These are phyloP conservation scores for Mesoligia furuncula DNA, from an alignment of 2,888 invertebrate genomes.

Conservation along the genomic window DNA sequence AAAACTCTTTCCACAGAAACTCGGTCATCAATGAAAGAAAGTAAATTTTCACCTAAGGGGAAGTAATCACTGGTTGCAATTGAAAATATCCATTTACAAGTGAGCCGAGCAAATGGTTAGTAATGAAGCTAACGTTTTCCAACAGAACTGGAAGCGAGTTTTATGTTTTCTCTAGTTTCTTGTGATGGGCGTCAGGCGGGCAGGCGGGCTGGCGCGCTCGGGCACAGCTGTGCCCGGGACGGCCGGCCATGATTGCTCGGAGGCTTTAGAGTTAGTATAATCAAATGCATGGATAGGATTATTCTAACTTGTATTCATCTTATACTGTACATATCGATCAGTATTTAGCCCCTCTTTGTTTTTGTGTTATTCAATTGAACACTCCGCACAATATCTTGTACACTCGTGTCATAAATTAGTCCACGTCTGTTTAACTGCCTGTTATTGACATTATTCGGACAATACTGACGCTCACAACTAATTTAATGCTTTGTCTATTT, in stretches of 20 bases:
- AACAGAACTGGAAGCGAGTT: constrained; percentile 69
- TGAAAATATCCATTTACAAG: constrained; percentile 79
- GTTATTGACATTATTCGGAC: constrained; percentile 12
- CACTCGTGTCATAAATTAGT: constrained; percentile 19
- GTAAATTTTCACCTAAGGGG: constrained; percentile 79
- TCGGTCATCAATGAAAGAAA: constrained; percentile 77
- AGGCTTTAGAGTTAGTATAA: constrained; percentile 44
- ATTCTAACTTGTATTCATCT: constrained; percentile 36
- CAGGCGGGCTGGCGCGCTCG: constrained; percentile 21
- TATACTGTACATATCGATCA: constrained; percentile 4
- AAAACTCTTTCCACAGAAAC: constrained; percentile 68
- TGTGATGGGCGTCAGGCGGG: constrained; percentile 54
- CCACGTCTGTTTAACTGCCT: background rate
- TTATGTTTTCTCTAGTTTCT: constrained; percentile 70
- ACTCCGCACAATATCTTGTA: background rate
- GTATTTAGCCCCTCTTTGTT: background rate
- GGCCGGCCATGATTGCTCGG: constrained; percentile 46
- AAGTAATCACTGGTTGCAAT: constrained; percentile 79
- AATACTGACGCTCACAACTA: constrained; percentile 31
- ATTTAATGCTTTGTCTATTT: constrained; percentile 43
- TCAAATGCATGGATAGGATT: constrained; percentile 34
- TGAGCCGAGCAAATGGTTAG: constrained; percentile 67
- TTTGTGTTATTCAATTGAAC: background rate
- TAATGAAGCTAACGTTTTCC: constrained; percentile 75
- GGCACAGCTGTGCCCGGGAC: constrained; percentile 48